Conservation (phyloP, 1,140 invertebrate genomes). For the Euwallacea fornicatus region DNA sequence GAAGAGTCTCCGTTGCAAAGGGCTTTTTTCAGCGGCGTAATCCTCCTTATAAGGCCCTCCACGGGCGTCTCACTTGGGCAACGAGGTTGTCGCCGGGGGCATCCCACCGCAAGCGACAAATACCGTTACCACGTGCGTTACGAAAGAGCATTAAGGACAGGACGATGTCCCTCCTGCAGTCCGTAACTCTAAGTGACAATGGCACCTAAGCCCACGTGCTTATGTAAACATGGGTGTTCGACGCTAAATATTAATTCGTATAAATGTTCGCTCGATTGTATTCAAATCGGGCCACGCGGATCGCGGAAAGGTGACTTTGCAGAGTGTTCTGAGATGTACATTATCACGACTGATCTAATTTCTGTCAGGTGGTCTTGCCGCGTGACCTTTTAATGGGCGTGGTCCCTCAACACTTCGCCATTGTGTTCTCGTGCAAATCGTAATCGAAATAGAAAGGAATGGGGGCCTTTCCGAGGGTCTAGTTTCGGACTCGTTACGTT, state of each 20-base stretch:
- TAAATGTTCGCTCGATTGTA: background rate
- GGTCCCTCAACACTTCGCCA: conserved; percentile 11
- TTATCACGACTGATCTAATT: background rate
- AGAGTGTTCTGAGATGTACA: background rate
- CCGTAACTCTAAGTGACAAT: background rate
- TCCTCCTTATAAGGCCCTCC: too few species aligned
- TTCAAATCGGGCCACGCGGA: background rate
- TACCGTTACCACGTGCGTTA: too few species aligned
- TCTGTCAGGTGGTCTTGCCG: conserved; percentile 3
- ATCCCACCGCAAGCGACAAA: too few species aligned
- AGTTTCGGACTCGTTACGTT: too few species aligned
- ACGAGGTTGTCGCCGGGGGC: too few species aligned
- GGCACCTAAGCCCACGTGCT: background rate
- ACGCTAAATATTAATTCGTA: background rate
- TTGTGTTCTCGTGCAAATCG: background rate
- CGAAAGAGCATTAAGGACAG: too few species aligned
- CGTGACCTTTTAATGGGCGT: conserved; percentile 23
- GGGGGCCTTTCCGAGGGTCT: too few species aligned
- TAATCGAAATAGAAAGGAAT: conserved; percentile 19
- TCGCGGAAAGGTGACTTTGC: background rate
- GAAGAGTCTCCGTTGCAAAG: too few species aligned
- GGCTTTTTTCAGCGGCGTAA: too few species aligned
- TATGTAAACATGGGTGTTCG: background rate
- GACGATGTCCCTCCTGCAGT: background rate
- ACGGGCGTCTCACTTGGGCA: too few species aligned